Evolutionary conservation across 2,113 vertebrate genomes (phyloP).

Genomic region (Poeciliopsis prolifica): DNA sequence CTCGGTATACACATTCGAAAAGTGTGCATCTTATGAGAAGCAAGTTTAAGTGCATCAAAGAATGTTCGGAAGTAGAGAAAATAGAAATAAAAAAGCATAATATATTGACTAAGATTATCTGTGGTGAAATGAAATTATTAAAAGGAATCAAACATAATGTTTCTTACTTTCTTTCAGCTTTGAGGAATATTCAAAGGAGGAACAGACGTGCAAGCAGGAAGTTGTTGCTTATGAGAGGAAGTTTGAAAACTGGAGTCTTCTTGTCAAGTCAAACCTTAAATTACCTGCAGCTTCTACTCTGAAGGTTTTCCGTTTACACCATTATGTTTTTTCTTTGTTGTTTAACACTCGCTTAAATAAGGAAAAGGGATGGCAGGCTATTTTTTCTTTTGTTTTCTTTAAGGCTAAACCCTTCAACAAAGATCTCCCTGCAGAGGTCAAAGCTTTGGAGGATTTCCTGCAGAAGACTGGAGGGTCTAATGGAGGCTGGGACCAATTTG

Average conservation of each 20-base stretch:
- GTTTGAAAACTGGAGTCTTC: constrained; percentile 83
- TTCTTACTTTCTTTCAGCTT: constrained; percentile 77
- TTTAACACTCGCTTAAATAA: neutral
- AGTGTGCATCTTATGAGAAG: neutral
- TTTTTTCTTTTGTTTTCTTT: constrained; percentile 2
- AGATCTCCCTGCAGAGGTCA: constrained; percentile 82
- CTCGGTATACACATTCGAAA: neutral
- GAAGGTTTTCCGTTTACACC: constrained; percentile 48
- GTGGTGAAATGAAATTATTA: neutral
- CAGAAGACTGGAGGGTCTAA: constrained; percentile 84
- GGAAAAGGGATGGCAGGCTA: neutral
- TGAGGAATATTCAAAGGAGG: constrained; percentile 88
- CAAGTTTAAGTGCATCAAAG: neutral
- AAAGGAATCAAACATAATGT: neutral
- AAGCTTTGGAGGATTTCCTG: constrained; percentile 87
- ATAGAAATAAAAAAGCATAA: too few species aligned
- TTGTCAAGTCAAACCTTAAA: constrained; percentile 67
- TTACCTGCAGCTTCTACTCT: constrained; percentile 51
- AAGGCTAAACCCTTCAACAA: constrained; percentile 58
- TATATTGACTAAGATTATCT: neutral
- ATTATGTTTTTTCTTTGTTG: neutral
- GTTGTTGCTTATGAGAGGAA: constrained; percentile 85
- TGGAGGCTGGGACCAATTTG: constrained; percentile 91
- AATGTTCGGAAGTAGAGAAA: too few species aligned
- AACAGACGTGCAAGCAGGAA: constrained; percentile 83